Evolutionary conservation across 2,888 invertebrate species (phyloP).

Genomic region (Horisme vitalbata): DNA sequence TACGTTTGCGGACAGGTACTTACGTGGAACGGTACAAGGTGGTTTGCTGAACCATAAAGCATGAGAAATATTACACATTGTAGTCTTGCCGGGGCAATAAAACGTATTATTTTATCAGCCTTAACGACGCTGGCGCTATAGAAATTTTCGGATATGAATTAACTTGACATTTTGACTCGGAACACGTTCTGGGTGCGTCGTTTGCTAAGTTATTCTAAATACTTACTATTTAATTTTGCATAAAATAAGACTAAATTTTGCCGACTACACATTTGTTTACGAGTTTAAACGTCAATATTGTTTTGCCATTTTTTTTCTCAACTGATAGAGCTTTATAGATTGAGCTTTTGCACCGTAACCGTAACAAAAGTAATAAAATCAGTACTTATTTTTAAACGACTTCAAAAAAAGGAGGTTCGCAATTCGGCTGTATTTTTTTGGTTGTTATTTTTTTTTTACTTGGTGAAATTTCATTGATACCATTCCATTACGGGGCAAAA

Average conservation of each 20-base stretch:
- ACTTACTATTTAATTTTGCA: constrained; percentile 5
- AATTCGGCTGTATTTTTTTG: too few relatives aligned
- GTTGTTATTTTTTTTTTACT: too few relatives aligned
- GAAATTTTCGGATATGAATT: constrained; percentile 17
- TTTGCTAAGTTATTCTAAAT: constrained; percentile 9
- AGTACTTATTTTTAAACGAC: too few relatives aligned
- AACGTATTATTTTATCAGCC: constrained; percentile 8
- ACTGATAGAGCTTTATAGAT: too few relatives aligned
- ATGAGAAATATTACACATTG: constrained; percentile 19
- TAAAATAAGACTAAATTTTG: neutral
- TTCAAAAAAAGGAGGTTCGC: too few relatives aligned
- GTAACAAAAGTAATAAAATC: too few relatives aligned
- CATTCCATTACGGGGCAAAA: too few relatives aligned
- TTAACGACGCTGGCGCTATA: constrained; percentile 4
- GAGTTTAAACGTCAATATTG: too few relatives aligned
- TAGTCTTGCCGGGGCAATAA: constrained; percentile 7
- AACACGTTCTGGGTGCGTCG: constrained; percentile 10
- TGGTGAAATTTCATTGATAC: too few relatives aligned
- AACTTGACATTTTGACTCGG: constrained; percentile 4
- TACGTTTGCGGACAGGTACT: constrained; percentile 12
- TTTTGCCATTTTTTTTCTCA: too few relatives aligned
- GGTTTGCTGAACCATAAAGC: constrained; percentile 17
- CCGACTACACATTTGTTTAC: too few relatives aligned
- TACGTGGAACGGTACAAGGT: constrained; percentile 10
- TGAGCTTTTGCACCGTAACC: too few relatives aligned